Conservation (phyloP, 2,797 vertebrate species). For the Cichlasoma orientale region DNA sequence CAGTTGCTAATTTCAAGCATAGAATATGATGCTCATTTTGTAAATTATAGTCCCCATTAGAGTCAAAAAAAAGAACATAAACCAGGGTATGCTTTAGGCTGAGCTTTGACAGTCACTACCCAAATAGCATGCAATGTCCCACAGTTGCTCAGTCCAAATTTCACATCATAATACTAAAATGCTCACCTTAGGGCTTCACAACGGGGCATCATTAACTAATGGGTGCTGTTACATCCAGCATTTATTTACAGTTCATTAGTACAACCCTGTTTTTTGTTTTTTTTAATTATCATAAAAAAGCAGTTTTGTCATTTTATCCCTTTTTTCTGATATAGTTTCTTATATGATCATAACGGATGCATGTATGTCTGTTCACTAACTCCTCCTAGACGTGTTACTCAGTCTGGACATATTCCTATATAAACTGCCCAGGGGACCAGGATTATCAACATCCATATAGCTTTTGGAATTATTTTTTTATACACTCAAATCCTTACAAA, state of each 20-base stretch:
- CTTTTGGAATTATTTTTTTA: too few species aligned
- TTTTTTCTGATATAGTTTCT: too few species aligned
- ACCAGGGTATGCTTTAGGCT: background rate
- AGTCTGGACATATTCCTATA: too few species aligned
- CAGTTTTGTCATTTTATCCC: too few species aligned
- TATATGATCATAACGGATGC: too few species aligned
- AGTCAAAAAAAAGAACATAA: background rate
- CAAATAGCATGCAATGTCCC: background rate
- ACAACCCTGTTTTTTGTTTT: too few species aligned
- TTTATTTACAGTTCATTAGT: background rate
- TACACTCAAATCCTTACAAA: too few species aligned
- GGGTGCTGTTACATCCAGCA: background rate
- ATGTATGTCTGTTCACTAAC: too few species aligned
- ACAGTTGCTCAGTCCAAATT: background rate
- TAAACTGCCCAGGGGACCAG: too few species aligned
- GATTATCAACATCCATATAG: too few species aligned
- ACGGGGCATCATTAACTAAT: background rate
- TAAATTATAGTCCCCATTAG: background rate
- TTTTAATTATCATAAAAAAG: too few species aligned
- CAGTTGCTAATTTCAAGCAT: background rate
- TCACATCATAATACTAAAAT: background rate
- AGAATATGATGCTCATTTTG: background rate
- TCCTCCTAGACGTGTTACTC: too few species aligned
- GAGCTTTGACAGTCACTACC: background rate
- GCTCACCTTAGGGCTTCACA: background rate